Base-by-base conservation (phyloP, 2,888 invertebrate genomes). In the Ophion slaviceki region DNA sequence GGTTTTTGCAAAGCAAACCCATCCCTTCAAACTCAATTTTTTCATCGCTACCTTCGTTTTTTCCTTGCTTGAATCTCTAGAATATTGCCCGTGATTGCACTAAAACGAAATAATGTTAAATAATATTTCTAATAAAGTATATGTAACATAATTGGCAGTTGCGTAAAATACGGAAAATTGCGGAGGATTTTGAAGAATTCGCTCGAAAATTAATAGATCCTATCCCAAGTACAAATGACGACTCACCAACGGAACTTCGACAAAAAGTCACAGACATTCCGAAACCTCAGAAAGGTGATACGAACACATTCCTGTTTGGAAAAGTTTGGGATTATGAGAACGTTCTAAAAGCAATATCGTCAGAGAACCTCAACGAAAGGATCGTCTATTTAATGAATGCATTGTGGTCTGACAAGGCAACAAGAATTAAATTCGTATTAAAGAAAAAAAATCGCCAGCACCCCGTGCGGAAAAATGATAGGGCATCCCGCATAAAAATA, bases 111-210 rank as follows among this genome's bases (percentile, higher is more conserved):
- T 14, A 68, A n/a, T 68, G 24, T 47, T 45, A 28, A 45, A 28
- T 47, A 68, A 68, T 68, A 68, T 68, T 68, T 68, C 47, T 68
- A 68, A 68, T 68, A 68, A 68, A 45, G 47, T 68, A 47, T 47
- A 47, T 47, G 47, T 68, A 47, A 47, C 53, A 47, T 68, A 47
- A 68, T 68, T 68, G 68, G 47, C 68, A 68, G 68, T 47, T 45
- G 68, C 45, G 47, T 47, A 68, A 68, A 47, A 20, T 68, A 47
- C 47, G 68, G 24, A 68, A 68, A 45, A 68, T 68, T 47, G 68
- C 47, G 24, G 68, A 68, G 20, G 17, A 68, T 68, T 68, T 68
- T 8, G 68, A 68, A 53, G 68, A 47, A 68, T 20, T 24, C 24
- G 47, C 47, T 28, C 68, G 45, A 68, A 47, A 68, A 47, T 47